Evolutionary conservation across 2,113 vertebrate genomes (phyloP).

Genomic region (Pachypanchax playfairii): DNA sequence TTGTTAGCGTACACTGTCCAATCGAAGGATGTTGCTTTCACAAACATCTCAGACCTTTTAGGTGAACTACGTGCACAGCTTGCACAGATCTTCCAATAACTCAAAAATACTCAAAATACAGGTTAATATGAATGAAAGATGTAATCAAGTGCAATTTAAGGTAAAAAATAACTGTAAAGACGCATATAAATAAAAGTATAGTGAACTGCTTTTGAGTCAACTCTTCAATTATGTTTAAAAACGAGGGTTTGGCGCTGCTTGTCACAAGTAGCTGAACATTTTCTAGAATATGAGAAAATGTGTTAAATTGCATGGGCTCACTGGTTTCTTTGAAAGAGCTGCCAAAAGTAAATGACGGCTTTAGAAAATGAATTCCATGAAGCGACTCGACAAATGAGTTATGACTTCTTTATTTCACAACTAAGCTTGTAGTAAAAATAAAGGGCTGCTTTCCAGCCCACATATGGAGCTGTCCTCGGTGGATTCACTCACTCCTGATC

Average conservation of each 20-base stretch:
- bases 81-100: too few species aligned
- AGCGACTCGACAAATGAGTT: not conserved
- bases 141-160: too few species aligned
- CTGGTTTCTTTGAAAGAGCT: conserved; percentile 31
- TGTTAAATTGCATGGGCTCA: conserved; percentile 22
- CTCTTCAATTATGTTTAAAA: conserved; percentile 7
- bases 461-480: conserved; percentile 21
- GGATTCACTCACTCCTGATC: conserved; percentile 16
- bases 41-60: too few species aligned
- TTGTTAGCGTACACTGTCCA: too few species aligned
- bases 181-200: not conserved
- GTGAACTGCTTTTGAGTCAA: not conserved
- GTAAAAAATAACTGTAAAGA: too few species aligned
- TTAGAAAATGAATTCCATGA: conserved; percentile 14
- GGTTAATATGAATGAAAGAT: too few species aligned
- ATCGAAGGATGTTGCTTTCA: too few species aligned
- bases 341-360: conserved; percentile 18
- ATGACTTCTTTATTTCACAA: not conserved
- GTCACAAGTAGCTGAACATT: conserved; percentile 17
- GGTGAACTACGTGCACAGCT: too few species aligned
- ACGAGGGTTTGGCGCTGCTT: conserved; percentile 14
- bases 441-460: conserved; percentile 12
- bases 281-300: conserved; percentile 40
- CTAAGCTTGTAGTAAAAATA: conserved; percentile 5
- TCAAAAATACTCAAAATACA: too few species aligned